Evolutionary conservation across 1,140 invertebrate species (phyloP), one percentile per base, ranked within the genome.

Genomic region (Epicauta chinensis): DNA sequence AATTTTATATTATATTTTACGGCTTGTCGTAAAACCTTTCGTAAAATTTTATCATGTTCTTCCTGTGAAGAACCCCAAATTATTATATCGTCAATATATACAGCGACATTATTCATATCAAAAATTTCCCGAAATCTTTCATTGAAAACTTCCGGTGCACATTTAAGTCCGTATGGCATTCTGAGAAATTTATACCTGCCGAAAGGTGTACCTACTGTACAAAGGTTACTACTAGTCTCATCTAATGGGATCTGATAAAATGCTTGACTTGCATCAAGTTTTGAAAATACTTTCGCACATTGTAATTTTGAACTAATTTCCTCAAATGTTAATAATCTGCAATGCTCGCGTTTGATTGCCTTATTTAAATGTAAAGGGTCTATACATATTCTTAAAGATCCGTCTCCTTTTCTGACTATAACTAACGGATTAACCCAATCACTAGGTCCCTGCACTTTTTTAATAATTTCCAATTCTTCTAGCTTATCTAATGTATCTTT

Each of bases 361-460:
- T 62, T 60, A 54, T 75, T 75, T 16, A 74, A 61, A 42, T 73
- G 53, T 43, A 50, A 59, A 10, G 71, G 71, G 46, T 75, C 71
- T 6, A 75, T 35, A 56, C 69, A 74, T 16, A 75, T 55, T 52
- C 72, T 52, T 10, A 73, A 15, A 31, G 59, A 50, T 6, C 63
- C 45, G 48, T 57, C 45, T 44, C 51, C 51, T 62, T 73, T 56
- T 34, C 71, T 50, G 2, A 68, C 63, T 12, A 73, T 53, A 3
- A 73, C 66, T 13, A 70, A 40, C 64, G 5, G 67, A 70, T 12
- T 66, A 1, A 74, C 68, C 69, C 71, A 76, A 23, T 72, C 70
- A 3, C 71, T 71, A 15, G 67, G 64, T 38, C 61, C 50, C 10
- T 55, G 40, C 16, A 65, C 62, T 55, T 59, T 61, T 42, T 56